Evolutionary conservation across 1,140 invertebrate genomes (phyloP).

Genomic region (Pseudomyrmex sp.): DNA sequence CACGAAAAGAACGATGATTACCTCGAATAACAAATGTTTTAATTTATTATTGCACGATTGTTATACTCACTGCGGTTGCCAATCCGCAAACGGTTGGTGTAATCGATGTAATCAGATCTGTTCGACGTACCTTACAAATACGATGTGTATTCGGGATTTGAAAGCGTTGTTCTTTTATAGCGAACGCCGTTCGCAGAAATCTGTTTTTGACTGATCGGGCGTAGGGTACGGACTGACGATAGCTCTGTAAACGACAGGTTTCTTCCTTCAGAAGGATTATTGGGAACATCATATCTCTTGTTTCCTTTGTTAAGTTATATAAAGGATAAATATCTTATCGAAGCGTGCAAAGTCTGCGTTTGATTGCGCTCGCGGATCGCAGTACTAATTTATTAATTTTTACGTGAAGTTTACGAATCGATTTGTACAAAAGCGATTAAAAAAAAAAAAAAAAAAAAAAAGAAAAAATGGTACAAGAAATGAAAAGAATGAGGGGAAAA

Average conservation of each 20-base stretch:
- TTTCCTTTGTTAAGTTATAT: slow-evolving; percentile 29
- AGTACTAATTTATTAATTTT: not conserved
- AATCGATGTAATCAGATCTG: not conserved
- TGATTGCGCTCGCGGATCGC: not conserved
- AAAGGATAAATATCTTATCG: slow-evolving; percentile 16
- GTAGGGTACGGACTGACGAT: slow-evolving; percentile 1
- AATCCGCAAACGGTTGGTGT: not conserved
- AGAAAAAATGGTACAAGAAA: too few relatives aligned
- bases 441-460: not conserved
- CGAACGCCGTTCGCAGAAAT: not conserved
- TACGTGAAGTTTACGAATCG: not conserved
- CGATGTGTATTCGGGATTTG: not conserved
- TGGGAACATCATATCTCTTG: slow-evolving; percentile 30
- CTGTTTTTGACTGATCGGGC: slow-evolving; percentile 44
- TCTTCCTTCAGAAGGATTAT: slow-evolving; percentile 35
- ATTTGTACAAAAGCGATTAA: not conserved
- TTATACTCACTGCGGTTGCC: slow-evolving; percentile 3
- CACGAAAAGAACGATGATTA: too few relatives aligned
- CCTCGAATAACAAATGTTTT: not conserved
- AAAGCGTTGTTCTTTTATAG: slow-evolving; percentile 71
- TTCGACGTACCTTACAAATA: not conserved
- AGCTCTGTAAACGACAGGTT: slow-evolving; percentile 66
- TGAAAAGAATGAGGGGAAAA: too few relatives aligned
- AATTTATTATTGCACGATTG: not conserved
- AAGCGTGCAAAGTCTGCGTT: not conserved